Percentiles rank a stretch among this genome's conserved stretches.
These are phyloP conservation scores for Nautilus pompilius DNA, from an alignment of 1,140 invertebrate species.

Conservation along the genomic window DNA sequence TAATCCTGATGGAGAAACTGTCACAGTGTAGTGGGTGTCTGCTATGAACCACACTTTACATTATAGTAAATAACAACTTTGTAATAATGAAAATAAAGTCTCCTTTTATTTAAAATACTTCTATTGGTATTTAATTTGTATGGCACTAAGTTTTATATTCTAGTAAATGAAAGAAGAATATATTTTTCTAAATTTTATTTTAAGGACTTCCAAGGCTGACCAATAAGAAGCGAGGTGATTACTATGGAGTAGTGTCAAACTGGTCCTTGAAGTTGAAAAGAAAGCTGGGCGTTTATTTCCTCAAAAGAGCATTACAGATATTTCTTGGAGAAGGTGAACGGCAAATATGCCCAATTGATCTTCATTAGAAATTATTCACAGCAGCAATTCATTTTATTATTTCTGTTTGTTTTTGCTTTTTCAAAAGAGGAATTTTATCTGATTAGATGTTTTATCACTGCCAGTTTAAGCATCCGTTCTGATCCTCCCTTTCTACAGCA, in stretches of 20 bases:
- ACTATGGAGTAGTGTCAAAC: slow-evolving; percentile 73
- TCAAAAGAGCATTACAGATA: slow-evolving; percentile 80
- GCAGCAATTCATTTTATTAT: too few relatives aligned
- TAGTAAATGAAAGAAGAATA: slow-evolving; percentile 5
- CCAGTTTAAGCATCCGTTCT: too few relatives aligned
- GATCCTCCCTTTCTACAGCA: too few relatives aligned
- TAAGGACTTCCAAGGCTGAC: slow-evolving; percentile 67
- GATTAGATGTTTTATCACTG: too few relatives aligned
- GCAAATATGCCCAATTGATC: slow-evolving; percentile 49
- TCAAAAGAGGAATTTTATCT: too few relatives aligned
- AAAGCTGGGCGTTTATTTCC: slow-evolving; percentile 75
- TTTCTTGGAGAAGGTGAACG: slow-evolving; percentile 76
- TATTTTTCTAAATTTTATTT: slow-evolving; percentile 12
- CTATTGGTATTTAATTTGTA: neutral
- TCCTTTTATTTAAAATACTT: neutral
- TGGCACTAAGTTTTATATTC: neutral
- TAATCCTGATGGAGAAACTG: too few relatives aligned
- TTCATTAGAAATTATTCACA: neutral
- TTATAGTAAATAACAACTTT: neutral
- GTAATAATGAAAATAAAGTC: neutral
- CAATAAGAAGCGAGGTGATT: slow-evolving; percentile 79
- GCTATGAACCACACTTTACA: neutral
- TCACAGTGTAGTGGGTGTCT: too few relatives aligned
- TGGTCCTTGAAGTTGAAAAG: slow-evolving; percentile 71
- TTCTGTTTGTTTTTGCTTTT: too few relatives aligned